A percentile compares a stretch with the other conserved stretches of the same genome.
Evolutionary conservation across 2,113 vertebrate genomes (phyloP).

Genomic region (Epinephelus lanceolatus): DNA sequence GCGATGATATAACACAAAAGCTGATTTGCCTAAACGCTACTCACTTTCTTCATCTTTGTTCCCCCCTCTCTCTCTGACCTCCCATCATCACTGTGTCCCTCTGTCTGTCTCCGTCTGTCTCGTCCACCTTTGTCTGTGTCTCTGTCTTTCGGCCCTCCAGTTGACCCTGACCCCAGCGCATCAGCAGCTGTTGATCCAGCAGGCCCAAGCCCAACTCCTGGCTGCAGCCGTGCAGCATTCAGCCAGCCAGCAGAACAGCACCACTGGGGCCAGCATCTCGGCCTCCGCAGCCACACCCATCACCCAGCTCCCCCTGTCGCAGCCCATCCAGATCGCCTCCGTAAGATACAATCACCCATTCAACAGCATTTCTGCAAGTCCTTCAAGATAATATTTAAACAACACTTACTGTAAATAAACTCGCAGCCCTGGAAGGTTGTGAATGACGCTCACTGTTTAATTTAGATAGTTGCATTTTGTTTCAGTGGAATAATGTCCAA

Average conservation of each 20-base stretch:
- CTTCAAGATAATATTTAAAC: neutral
- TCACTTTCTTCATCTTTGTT: neutral
- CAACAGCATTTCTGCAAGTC: neutral
- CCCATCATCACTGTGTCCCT: neutral
- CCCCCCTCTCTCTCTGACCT: neutral
- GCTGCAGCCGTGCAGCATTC: slow-evolving; percentile 98
- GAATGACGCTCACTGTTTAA: neutral
- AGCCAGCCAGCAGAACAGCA: slow-evolving; percentile 95
- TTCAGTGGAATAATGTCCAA: neutral
- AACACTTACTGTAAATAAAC: neutral
- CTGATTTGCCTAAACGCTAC: neutral
- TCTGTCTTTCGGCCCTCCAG: slow-evolving; percentile 73
- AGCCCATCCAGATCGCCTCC: slow-evolving; percentile 97
- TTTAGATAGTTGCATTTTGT: neutral
- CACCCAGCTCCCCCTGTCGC: slow-evolving; percentile 96
- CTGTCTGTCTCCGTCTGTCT: neutral
- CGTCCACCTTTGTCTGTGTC: neutral
- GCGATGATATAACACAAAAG: neutral
- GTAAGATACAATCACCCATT: slow-evolving; percentile 74
- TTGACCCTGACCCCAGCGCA: slow-evolving; percentile 96
- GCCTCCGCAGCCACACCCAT: slow-evolving; percentile 98
- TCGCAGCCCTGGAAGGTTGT: neutral
- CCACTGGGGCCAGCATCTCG: slow-evolving; percentile 97
- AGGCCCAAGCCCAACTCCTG: slow-evolving; percentile 98
- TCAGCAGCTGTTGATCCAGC: slow-evolving; percentile 96